These are phyloP conservation scores for Bothrops jararaca DNA, from an alignment of 2,113 vertebrate species.

Conservation along the genomic window DNA sequence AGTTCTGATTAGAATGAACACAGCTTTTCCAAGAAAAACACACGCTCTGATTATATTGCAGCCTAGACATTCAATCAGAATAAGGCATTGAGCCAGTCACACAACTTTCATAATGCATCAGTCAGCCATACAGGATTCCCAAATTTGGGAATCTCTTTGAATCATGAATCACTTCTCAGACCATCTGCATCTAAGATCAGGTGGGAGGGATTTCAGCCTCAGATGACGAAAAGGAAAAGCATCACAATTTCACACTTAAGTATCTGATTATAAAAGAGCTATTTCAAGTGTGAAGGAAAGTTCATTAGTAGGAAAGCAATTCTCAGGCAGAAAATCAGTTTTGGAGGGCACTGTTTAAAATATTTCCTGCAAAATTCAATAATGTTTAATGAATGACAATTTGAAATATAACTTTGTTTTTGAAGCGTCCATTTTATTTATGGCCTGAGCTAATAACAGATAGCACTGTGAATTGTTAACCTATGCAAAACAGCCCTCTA, in stretches of 20 bases:
- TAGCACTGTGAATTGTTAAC: not conserved
- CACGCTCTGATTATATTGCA: constrained; percentile 5
- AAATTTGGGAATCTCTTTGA: constrained; percentile 16
- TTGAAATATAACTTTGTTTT: not conserved
- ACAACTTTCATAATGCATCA: constrained; percentile 15
- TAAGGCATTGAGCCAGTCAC: constrained; percentile 13
- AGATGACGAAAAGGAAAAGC: constrained; percentile 11
- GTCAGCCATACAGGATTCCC: not conserved
- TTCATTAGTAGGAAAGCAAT: not conserved
- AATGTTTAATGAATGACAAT: not conserved
- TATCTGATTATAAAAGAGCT: constrained; percentile 13
- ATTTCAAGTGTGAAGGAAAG: constrained; percentile 8
- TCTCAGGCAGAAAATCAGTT: not conserved
- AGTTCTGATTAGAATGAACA: not conserved
- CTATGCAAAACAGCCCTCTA: constrained; percentile 32
- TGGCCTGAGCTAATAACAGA: not conserved
- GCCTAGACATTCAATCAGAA: constrained; percentile 20
- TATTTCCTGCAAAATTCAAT: not conserved
- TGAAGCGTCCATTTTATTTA: not conserved
- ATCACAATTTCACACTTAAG: constrained; percentile 28
- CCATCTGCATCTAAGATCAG: constrained; percentile 24
- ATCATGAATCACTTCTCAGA: constrained; percentile 21
- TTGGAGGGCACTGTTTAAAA: constrained; percentile 3
- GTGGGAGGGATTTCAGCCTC: not conserved
- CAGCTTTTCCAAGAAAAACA: constrained; percentile 11